Percentiles rank a stretch among this genome's conserved stretches.
These are phyloP conservation scores for Ornithorhynchus anatinus DNA, from an alignment of 2,113 vertebrate species.

Conservation along the genomic window DNA sequence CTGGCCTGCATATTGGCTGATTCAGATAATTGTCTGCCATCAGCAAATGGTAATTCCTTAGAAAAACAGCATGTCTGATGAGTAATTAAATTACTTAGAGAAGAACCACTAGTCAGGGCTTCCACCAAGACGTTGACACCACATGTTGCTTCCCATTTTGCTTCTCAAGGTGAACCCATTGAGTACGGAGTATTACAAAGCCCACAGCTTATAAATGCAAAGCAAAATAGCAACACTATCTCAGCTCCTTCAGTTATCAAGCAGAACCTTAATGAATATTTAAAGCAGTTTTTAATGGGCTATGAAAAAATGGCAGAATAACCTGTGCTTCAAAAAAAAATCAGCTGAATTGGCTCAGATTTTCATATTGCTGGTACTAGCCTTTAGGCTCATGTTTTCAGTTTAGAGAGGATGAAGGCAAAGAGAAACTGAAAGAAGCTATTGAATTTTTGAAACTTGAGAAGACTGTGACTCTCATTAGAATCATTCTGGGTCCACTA, in stretches of 20 bases:
- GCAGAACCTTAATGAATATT: neutral
- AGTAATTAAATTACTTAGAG: neutral
- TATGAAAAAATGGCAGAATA: no score
- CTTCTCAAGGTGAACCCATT: neutral
- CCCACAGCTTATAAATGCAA: neutral
- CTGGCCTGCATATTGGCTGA: neutral
- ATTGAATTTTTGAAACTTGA: no score
- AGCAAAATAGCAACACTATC: slow-evolving; percentile 29
- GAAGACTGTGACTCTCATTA: no score
- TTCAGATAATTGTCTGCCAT: neutral
- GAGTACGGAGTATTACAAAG: neutral
- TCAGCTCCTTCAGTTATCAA: slow-evolving; percentile 11
- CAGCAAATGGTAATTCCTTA: neutral
- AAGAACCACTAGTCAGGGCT: neutral
- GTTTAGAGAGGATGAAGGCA: no score
- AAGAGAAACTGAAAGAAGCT: no score
- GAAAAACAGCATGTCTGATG: neutral
- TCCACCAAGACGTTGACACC: neutral
- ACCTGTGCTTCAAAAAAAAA: no score
- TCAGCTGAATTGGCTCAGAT: no score
- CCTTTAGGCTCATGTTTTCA: no score
- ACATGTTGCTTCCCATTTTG: neutral
- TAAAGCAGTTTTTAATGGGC: no score
- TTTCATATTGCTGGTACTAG: no score
- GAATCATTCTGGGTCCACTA: no score